Base-by-base conservation (phyloP, 1,140 invertebrate species). In the Drosophila pectinifera region DNA sequence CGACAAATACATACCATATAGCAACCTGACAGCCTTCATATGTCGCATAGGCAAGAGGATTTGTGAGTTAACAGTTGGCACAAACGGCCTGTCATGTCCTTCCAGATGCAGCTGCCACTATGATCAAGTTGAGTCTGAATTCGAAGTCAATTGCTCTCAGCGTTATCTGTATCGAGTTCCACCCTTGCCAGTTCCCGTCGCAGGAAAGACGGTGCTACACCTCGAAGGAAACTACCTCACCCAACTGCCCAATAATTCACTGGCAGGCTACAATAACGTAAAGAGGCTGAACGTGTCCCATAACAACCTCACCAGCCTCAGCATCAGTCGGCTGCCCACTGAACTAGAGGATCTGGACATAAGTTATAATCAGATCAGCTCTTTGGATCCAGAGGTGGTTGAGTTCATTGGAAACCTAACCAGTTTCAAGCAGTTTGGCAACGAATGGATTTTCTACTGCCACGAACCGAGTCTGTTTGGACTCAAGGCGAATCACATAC, bases 361-460 rank as follows among this genome's bases (percentile, higher is more conserved):
- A 3, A 45, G 62, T n/a, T 13, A 31, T 8, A 64, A 61, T 20
- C 8, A 5, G 4, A 36, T 64, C 3, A 11, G n/a, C 39, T 45
- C 54, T 2, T 5, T 64, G 5, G 10, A n/a, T 4, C n/a, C 20
- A n/a, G 16, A 45, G 0, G 55, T 61, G 3, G 20, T 45, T 1
- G 28, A 58, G 11, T 59, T 36, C 42, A 11, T 64, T 3, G 8
- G 0, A 5, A 26, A n/a, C 5, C 6, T 61, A 20, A 20, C 0
- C 11, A 1, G 14, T 8, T 64, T 61, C 16, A 3, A 8, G 5
- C 62, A 59, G 16, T 8, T 4, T 5, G 62, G 55, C 5, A 64
- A 61, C 41, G 31, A 26, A 45, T 64, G 62, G 55, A 61, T 20
- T 43, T 22, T 61, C 11, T 26, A 28, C 26, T 59, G 28, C 55